A percentile compares a stretch with the other conserved stretches of the same genome.
phyloP scores from a whole-genome alignment of 2,797 vertebrate genomes.

The Nyctalus aviator region DNA sequence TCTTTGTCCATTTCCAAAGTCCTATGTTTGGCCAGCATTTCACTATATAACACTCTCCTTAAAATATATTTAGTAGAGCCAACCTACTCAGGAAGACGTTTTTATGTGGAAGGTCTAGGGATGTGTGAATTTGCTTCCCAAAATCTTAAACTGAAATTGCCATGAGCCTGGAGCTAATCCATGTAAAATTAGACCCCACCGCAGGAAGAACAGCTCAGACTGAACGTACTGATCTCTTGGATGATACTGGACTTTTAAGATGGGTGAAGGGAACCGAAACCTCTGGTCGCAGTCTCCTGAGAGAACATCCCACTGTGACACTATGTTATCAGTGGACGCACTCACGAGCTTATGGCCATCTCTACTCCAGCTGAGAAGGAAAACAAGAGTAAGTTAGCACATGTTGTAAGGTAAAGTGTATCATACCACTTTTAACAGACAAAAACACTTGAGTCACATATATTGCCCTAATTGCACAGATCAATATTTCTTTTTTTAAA shows the following conservation, averaged over 20 bases:
- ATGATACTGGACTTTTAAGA: constrained; percentile 97
- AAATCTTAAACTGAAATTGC: constrained; percentile 38
- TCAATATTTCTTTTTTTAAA: background rate
- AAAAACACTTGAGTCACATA: background rate
- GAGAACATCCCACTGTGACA: constrained; percentile 98
- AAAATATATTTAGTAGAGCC: background rate
- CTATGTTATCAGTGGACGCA: constrained; percentile 98
- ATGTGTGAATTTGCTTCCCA: constrained; percentile 4
- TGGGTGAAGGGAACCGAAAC: constrained; percentile 97
- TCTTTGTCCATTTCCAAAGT: constrained; percentile 44
- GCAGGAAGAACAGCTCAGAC: constrained; percentile 17
- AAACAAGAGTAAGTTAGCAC: background rate
- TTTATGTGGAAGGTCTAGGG: background rate
- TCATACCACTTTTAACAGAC: background rate
- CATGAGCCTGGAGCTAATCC: constrained; percentile 25
- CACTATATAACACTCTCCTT: constrained; percentile 33
- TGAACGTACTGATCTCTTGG: constrained; percentile 96
- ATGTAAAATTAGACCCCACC: constrained; percentile 33
- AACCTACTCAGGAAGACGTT: constrained; percentile 14
- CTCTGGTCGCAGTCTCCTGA: constrained; percentile 98
- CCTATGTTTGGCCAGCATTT: constrained; percentile 19
- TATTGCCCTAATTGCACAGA: background rate
- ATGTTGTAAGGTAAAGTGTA: background rate
- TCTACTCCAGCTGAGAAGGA: constrained; percentile 94
- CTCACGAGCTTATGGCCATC: constrained; percentile 98